phyloP scores from a whole-genome alignment of 2,113 vertebrate genomes.

The Tetrax tetrax region DNA sequence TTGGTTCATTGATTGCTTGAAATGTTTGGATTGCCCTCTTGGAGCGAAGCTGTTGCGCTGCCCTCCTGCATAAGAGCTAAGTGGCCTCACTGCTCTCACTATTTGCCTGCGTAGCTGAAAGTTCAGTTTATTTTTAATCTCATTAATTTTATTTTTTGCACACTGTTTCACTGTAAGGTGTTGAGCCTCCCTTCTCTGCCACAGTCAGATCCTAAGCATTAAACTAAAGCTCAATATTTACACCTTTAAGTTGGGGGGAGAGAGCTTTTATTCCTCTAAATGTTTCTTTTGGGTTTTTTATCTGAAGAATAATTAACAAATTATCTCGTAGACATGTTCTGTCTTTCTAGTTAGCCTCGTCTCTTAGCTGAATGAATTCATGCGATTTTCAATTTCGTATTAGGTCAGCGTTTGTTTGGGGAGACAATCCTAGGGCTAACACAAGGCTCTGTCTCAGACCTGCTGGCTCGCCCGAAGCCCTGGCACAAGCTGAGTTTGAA shows the following conservation, averaged over 20 bases:
- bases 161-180: background rate
- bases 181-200: background rate
- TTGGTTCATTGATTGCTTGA: constrained; percentile 25
- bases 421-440: constrained; percentile 97
- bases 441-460: constrained; percentile 97
- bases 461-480: constrained; percentile 95
- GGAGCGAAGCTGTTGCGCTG: background rate
- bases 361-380: background rate
- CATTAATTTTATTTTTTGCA: background rate
- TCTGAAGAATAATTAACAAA: constrained; percentile 16
- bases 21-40: constrained; percentile 19
- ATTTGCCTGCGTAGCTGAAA: constrained; percentile 1
- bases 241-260: background rate
- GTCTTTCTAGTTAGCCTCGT: background rate
- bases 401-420: constrained; percentile 97
- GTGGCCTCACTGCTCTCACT: background rate
- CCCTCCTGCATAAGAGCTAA: background rate
- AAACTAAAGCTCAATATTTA: constrained; percentile 31
- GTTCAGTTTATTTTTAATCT: background rate
- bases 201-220: constrained; percentile 18
- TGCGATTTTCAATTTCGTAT: constrained; percentile 10
- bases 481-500: constrained; percentile 98
- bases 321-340: background rate
- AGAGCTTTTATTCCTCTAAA: background rate
- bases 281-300: constrained; percentile 4